Conservation (phyloP, 2,888 invertebrate genomes). For the Scaptomyza caliginosa region DNA sequence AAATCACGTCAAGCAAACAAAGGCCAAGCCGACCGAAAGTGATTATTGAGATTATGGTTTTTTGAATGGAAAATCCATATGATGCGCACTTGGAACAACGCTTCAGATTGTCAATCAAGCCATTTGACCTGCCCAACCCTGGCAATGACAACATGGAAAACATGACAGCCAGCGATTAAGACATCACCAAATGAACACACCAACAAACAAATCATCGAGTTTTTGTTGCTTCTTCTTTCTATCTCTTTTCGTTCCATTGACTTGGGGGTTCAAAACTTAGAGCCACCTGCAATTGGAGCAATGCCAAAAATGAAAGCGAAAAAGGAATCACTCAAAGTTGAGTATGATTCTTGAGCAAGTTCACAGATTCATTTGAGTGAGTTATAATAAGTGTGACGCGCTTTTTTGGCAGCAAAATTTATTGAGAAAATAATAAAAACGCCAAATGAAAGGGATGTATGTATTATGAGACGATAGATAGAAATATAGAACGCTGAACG, state of each 20-base stretch:
- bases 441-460: conserved; percentile 16
- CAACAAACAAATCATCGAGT: conserved; percentile 20
- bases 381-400: conserved; percentile 58
- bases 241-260: conserved; percentile 22
- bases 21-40: neutral
- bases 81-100: conserved; percentile 24
- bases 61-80: conserved; percentile 9
- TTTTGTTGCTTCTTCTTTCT: neutral
- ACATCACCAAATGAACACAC: conserved; percentile 34
- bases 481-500: conserved; percentile 14
- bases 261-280: conserved; percentile 51
- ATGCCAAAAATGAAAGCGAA: conserved; percentile 52
- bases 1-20: neutral
- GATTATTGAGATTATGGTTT: conserved; percentile 14
- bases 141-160: conserved; percentile 36
- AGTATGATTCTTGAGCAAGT: conserved; percentile 55
- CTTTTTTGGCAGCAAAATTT: conserved; percentile 60
- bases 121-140: conserved; percentile 36
- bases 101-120: conserved; percentile 46
- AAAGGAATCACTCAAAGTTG: conserved; percentile 47
- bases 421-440: conserved; percentile 53
- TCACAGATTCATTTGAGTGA: conserved; percentile 13
- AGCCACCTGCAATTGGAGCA: conserved; percentile 74
- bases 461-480: conserved; percentile 19
- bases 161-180: conserved; percentile 69